Conservation (phyloP, 1,140 invertebrate species). For the Nylanderia fulva region DNA sequence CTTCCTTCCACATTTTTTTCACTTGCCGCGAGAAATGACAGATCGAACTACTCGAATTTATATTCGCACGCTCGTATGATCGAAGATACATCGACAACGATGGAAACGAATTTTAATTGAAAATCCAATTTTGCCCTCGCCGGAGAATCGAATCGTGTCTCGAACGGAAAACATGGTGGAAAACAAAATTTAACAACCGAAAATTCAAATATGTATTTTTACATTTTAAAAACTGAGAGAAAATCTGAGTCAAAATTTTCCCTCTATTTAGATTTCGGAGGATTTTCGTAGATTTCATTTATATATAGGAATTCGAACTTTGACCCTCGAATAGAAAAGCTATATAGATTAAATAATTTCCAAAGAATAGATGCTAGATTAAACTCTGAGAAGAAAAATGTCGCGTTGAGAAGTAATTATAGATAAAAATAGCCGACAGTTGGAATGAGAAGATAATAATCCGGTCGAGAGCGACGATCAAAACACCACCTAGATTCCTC, state of each 20-base stretch:
- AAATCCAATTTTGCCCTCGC: neutral
- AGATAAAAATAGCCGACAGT: neutral
- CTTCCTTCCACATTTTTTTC: slow-evolving; percentile 36
- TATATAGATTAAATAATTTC: no score
- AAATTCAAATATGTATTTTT: neutral
- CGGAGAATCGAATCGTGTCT: neutral
- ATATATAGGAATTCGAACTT: no score
- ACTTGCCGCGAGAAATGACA: slow-evolving; percentile 25
- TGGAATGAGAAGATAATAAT: neutral
- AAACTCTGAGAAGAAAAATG: no score
- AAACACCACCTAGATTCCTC: neutral
- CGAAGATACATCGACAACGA: slow-evolving; percentile 31
- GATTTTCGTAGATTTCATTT: no score
- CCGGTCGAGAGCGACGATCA: neutral
- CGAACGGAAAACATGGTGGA: neutral
- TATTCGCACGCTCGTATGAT: slow-evolving; percentile 11
- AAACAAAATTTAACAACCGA: neutral
- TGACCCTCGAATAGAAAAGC: no score
- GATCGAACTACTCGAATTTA: slow-evolving; percentile 31
- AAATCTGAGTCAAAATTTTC: no score
- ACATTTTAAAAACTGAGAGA: neutral
- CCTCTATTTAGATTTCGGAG: no score
- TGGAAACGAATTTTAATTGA: slow-evolving; percentile 27
- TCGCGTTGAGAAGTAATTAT: no score
- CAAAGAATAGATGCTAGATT: no score